These are phyloP conservation scores for Polydrusus tereticollis DNA, from an alignment of 2,888 invertebrate genomes.

Conservation along the genomic window DNA sequence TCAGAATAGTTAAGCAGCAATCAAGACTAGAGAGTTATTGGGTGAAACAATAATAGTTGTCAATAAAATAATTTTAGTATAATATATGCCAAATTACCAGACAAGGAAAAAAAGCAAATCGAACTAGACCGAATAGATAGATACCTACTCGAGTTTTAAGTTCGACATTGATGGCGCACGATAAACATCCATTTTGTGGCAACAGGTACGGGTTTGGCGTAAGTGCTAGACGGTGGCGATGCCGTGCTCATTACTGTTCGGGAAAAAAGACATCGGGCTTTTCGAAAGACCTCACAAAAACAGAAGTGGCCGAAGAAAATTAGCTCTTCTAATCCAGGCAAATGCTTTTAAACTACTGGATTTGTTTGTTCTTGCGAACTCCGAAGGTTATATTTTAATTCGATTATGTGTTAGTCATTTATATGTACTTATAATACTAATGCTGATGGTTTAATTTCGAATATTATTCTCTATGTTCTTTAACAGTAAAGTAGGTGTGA, in stretches of 20 bases:
- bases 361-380: conserved; percentile 30
- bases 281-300: conserved; percentile 44
- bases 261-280: conserved; percentile 58
- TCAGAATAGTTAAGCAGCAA: too few relatives aligned
- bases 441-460: too few relatives aligned
- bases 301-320: conserved; percentile 38
- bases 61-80: too few relatives aligned
- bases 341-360: conserved; percentile 35
- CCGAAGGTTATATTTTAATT: conserved; percentile 16
- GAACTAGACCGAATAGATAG: neutral
- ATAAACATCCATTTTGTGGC: conserved; percentile 63
- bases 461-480: too few relatives aligned
- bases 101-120: neutral
- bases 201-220: conserved; percentile 61
- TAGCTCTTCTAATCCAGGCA: conserved; percentile 37
- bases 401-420: neutral
- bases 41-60: too few relatives aligned
- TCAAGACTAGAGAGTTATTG: too few relatives aligned
- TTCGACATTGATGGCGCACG: conserved; percentile 58
- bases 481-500: too few relatives aligned
- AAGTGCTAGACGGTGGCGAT: conserved; percentile 24
- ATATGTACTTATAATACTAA: neutral
- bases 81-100: neutral
- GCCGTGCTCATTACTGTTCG: conserved; percentile 57
- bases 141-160: conserved; percentile 7